Percentiles rank a stretch among this genome's conserved stretches.
Evolutionary conservation across 2,113 vertebrate species (phyloP).

Genomic region (Anguilla rostrata): DNA sequence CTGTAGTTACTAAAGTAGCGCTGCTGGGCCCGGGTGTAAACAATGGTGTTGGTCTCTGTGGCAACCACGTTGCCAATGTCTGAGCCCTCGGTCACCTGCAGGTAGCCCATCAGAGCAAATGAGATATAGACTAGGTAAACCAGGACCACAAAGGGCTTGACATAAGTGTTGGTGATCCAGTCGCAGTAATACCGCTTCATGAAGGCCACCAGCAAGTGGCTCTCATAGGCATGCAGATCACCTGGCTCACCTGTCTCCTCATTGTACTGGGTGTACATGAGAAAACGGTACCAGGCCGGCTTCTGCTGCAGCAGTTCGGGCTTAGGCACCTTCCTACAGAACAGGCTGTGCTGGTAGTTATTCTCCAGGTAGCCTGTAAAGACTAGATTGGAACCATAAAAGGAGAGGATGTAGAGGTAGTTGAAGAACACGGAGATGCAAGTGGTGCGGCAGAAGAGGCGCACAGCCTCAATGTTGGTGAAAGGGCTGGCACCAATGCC

Average conservation of each 20-base stretch:
- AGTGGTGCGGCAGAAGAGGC: conserved; percentile 95
- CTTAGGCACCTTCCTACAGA: conserved; percentile 93
- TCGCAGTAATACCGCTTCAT: conserved; percentile 96
- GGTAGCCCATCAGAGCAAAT: conserved; percentile 98
- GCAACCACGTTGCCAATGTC: conserved; percentile 95
- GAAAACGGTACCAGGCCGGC: conserved; percentile 94
- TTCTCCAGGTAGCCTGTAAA: conserved; percentile 98
- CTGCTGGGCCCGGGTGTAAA: conserved; percentile 91
- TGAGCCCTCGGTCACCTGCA: conserved; percentile 97
- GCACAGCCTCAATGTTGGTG: conserved; percentile 98
- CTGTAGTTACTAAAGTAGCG: conserved; percentile 97
- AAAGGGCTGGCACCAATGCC: conserved; percentile 97
- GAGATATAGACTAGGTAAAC: conserved; percentile 99
- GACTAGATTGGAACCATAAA: conserved; percentile 97
- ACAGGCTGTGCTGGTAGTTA: conserved; percentile 96
- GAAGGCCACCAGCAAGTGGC: conserved; percentile 93
- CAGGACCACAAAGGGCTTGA: conserved; percentile 98
- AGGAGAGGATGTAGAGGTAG: conserved; percentile 96
- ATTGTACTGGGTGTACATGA: conserved; percentile 93
- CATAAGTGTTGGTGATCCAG: conserved; percentile 99
- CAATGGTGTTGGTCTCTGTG: conserved; percentile 90
- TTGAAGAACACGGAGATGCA: conserved; percentile 91
- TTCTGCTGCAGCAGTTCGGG: conserved; percentile 90
- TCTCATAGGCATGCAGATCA: conserved; percentile 86
- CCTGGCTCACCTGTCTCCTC: conserved; percentile 76